These are phyloP conservation scores for Holothuria scabra DNA, from an alignment of 53 echinoderm and acorn worm genomes.

Conservation along the genomic window DNA sequence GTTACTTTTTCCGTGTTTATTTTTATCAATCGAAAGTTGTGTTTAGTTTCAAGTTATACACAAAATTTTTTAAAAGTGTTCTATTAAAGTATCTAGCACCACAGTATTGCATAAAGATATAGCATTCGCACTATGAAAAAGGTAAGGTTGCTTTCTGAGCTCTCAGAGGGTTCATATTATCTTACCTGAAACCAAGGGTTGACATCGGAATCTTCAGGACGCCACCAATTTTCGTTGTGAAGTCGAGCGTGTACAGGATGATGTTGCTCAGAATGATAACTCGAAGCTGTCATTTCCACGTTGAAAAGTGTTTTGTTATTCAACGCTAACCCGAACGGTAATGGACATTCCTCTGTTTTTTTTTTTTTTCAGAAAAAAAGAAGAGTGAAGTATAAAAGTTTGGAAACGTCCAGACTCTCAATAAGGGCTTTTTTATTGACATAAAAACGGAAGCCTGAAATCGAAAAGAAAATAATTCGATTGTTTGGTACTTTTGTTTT, in stretches of 20 bases:
- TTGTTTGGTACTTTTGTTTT: no score
- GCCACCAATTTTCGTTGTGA: constrained; percentile 57
- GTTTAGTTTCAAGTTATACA: neutral
- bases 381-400: neutral
- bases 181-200: constrained; percentile 40
- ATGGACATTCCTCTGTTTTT: constrained; percentile 56
- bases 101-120: no score
- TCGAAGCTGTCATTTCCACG: constrained; percentile 56
- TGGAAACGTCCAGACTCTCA: no score
- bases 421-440: no score
- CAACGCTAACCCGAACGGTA: constrained; percentile 39
- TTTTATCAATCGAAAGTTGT: neutral
- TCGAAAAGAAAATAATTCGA: no score
- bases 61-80: neutral
- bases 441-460: no score
- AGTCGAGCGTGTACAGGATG: constrained; percentile 48
- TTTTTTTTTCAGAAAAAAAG: neutral
- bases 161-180: no score
- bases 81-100: no score
- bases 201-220: constrained; percentile 38
- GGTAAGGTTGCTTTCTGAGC: no score
- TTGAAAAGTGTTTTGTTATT: constrained; percentile 34
- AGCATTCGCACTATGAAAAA: neutral
- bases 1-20: no score
- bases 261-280: constrained; percentile 28